Base-by-base conservation (phyloP, 1,140 invertebrate species). In the Drosophila grimshawi region DNA sequence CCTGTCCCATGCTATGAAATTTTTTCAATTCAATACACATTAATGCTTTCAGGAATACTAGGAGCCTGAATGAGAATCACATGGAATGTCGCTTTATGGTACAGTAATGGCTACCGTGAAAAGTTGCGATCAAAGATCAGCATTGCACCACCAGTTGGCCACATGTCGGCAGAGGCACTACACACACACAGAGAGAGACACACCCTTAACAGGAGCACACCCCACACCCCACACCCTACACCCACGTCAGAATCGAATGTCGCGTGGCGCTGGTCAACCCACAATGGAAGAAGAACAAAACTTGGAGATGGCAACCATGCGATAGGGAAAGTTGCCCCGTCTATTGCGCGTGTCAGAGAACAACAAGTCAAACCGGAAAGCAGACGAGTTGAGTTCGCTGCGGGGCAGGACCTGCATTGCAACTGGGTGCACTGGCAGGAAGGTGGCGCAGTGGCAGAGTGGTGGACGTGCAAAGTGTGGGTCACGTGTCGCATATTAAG, bases 401-500 rank as follows among this genome's bases (percentile, higher is more conserved):
- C 19, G 53, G 10, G 56, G 51, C 73, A 86, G 82, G 82, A 86
- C 82, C 82, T 86, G 78, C 82, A 86, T 86, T 55, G 46, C 59
- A 37, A 37, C 56, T 37, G 37, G 30, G 59, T 71, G 61, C 59
- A 74, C 65, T 62, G 53, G 37, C 72, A 52, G 68, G 64, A 81
- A 75, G 76, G 72, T 72, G 76, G 80, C 56, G 41, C 41, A 43
- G 79, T 41, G 39, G 2, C 39, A 10, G 39, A n/a, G 39, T 43
- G 10, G 39, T 59, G 73, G 75, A 71, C 65, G 82, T 86, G 79
- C 79, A 80, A 88, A 82, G 83, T 88, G 80, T 88, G 83, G 83
- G 83, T 88, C 83, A 88, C 83, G 83, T 88, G 83, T 80, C 83
- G 61, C 83, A 80, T 88, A 88, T 88, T 88, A 88, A 81, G 63